A percentile compares a stretch with the other conserved stretches of the same genome.
phyloP scores from a whole-genome alignment of 2,797 vertebrate species.

The Buphagus erythrorhynchus region DNA sequence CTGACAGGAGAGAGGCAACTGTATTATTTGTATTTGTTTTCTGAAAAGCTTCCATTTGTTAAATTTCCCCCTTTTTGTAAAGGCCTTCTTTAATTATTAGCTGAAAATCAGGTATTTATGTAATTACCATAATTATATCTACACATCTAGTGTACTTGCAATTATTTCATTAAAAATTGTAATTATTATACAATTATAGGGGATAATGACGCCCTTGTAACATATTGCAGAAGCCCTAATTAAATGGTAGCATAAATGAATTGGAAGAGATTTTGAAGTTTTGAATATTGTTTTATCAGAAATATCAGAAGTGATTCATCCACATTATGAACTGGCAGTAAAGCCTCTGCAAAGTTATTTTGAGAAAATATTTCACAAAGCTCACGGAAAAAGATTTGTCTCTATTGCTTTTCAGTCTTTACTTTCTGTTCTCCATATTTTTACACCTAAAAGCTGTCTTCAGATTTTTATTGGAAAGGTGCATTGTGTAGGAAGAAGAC shows the following conservation, averaged over 20 bases:
- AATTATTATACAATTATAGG: constrained; percentile 71
- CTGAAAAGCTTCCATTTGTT: constrained; percentile 49
- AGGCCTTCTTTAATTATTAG: constrained; percentile 70
- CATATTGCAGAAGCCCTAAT: constrained; percentile 67
- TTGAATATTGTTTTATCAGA: constrained; percentile 73
- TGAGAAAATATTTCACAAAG: constrained; percentile 40
- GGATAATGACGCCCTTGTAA: constrained; percentile 72
- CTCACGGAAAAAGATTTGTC: background rate
- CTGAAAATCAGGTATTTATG: constrained; percentile 74
- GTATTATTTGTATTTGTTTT: constrained; percentile 58
- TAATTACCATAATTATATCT: constrained; percentile 75
- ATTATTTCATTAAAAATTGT: constrained; percentile 76
- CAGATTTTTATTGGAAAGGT: background rate
- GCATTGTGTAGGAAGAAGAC: background rate
- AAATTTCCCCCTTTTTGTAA: constrained; percentile 48
- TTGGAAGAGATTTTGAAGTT: constrained; percentile 67
- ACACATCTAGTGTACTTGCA: constrained; percentile 68
- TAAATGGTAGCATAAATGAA: constrained; percentile 66
- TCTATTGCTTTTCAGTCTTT: background rate
- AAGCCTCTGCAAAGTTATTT: constrained; percentile 57
- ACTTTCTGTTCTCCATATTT: background rate
- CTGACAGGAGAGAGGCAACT: background rate
- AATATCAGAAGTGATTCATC: constrained; percentile 69
- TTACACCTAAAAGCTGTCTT: background rate
- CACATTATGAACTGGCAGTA: constrained; percentile 52